Percentiles rank a stretch among this genome's conserved stretches.
Conservation (phyloP, 1,140 invertebrate species). For the Dendrolimus kikuchii region DNA sequence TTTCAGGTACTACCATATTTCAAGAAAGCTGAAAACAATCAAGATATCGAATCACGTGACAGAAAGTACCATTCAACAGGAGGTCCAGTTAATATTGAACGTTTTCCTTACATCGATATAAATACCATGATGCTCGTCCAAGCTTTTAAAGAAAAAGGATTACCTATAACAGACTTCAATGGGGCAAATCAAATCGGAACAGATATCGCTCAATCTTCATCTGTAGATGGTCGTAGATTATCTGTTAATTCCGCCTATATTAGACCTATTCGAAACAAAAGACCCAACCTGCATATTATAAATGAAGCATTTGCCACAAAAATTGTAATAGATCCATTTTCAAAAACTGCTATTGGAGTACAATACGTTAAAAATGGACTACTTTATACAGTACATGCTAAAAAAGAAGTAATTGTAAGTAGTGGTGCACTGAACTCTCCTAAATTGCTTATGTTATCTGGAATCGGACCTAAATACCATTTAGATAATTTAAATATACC, state of each 20-base stretch:
- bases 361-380: conserved; percentile 76
- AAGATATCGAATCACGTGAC: conserved; percentile 65
- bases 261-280: conserved; percentile 76
- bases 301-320: conserved; percentile 80
- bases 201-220: conserved; percentile 74
- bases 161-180: conserved; percentile 73
- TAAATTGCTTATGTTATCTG: conserved; percentile 83
- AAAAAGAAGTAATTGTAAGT: conserved; percentile 83
- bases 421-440: conserved; percentile 82
- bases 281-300: conserved; percentile 81
- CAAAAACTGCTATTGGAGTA: conserved; percentile 80
- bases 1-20: conserved; percentile 83
- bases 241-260: conserved; percentile 84
- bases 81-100: conserved; percentile 76
- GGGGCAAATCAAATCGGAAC: conserved; percentile 73
- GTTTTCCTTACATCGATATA: conserved; percentile 74
- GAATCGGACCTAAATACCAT: conserved; percentile 79
- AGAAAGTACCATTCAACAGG: conserved; percentile 72
- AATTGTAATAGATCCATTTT: conserved; percentile 80
- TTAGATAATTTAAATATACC: conserved; percentile 73
- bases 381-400: conserved; percentile 61
- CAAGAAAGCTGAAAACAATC: conserved; percentile 82
- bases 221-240: conserved; percentile 75
- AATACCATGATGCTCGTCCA: conserved; percentile 72
- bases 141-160: conserved; percentile 75